These are phyloP conservation scores for Lasioglossum figueresi DNA, from an alignment of 2,888 invertebrate genomes.

Conservation along the genomic window DNA sequence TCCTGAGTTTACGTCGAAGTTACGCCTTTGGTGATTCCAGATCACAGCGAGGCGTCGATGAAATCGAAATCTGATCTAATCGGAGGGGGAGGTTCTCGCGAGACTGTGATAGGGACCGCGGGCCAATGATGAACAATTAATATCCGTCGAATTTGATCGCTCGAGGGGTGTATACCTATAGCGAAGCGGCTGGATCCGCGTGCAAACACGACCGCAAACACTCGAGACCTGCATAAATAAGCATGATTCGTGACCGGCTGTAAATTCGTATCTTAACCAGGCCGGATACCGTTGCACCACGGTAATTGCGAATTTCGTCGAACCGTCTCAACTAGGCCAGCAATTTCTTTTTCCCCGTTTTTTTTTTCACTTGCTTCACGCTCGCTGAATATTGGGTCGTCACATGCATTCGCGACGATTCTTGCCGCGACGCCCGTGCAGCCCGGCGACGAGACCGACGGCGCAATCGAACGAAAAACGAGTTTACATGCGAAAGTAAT, in stretches of 20 bases:
- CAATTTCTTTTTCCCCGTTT: constrained; percentile 1
- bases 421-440: background rate
- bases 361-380: background rate
- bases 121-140: constrained; percentile 9
- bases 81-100: background rate
- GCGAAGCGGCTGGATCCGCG: background rate
- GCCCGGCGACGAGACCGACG: background rate
- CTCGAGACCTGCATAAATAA: constrained; percentile 50
- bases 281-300: background rate
- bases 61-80: constrained; percentile 10
- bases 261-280: constrained; percentile 45
- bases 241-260: constrained; percentile 47
- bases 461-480: constrained; percentile 4
- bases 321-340: background rate
- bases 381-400: constrained; percentile 3
- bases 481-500: constrained; percentile 11
- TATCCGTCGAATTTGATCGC: constrained; percentile 5
- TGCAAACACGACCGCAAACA: constrained; percentile 44
- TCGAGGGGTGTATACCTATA: background rate
- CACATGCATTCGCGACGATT: constrained; percentile 6
- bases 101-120: background rate
- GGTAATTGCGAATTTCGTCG: constrained; percentile 30
- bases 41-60: background rate
- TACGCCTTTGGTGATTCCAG: background rate
- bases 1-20: no score